phyloP scores from a whole-genome alignment of 2,888 invertebrate species.

The Anoplius nigerrimus region DNA sequence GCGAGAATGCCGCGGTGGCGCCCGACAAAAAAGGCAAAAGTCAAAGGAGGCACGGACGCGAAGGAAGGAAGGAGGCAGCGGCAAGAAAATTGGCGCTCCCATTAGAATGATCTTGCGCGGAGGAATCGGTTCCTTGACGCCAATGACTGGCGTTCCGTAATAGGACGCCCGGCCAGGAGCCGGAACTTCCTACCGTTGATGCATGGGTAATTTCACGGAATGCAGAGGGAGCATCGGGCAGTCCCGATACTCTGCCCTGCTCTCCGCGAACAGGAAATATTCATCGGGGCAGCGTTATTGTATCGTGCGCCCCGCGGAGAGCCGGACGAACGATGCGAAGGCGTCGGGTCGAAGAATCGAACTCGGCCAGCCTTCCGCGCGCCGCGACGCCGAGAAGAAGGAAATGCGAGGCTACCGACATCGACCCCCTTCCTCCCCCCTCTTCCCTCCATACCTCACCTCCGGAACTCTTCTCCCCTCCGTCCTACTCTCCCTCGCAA shows the following conservation, averaged over 20 bases:
- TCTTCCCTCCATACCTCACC: slow-evolving; percentile 4
- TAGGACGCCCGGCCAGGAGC: not conserved
- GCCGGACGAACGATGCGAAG: not conserved
- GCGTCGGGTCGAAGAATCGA: too few relatives aligned
- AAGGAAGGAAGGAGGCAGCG: too few relatives aligned
- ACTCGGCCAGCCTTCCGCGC: too few relatives aligned
- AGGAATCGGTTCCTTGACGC: too few relatives aligned
- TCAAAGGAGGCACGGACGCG: not conserved
- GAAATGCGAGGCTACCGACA: too few relatives aligned
- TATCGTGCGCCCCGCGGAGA: slow-evolving; percentile 26
- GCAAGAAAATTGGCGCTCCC: not conserved
- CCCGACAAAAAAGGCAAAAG: not conserved
- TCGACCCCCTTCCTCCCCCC: too few relatives aligned
- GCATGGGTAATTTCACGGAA: slow-evolving; percentile 51
- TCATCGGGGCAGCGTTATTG: slow-evolving; percentile 29
- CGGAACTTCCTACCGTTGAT: slow-evolving; percentile 26
- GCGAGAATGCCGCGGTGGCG: not conserved
- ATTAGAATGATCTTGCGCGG: too few relatives aligned
- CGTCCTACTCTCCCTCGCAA: slow-evolving; percentile 3
- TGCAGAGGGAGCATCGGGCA: slow-evolving; percentile 32
- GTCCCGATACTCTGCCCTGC: slow-evolving; percentile 19
- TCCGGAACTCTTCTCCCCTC: not conserved
- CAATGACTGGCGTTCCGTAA: too few relatives aligned
- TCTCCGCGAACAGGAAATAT: slow-evolving; percentile 25
- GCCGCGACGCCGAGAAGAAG: too few relatives aligned